Base-by-base conservation (phyloP, 2,797 vertebrate genomes). In the Picus viridis region DNA sequence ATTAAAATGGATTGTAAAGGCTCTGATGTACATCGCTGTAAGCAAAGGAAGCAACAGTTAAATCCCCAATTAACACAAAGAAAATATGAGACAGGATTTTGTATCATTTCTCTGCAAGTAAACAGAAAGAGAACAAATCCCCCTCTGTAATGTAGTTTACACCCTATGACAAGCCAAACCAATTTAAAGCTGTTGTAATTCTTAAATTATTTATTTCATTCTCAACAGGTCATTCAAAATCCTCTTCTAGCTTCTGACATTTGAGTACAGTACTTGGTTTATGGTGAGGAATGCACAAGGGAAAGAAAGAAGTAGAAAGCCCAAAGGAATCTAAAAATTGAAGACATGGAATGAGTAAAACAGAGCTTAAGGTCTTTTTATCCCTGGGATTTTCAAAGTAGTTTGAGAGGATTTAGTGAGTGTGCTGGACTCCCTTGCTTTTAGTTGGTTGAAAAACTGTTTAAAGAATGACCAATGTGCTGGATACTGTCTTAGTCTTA, bases 1-100 rank as follows among this genome's bases (percentile, higher is more conserved):
- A 96, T 94, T 92, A 93, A 92, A 96, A 94, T 86, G 85, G 80
- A 92, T 93, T 95, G 95, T 89, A 93, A 88, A 64, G 80, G 32
- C 85, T 96, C 93, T 95, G 77, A 95, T 92, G 75, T 93, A 89
- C 85, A 89, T 64, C 61, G 68, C 54, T 88, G 68, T 86, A 95
- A 94, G 87, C 85, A 89, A 76, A 93, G 26, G 58, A 96, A 89
- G 87, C 41, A 96, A 91, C 82, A 94, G 57, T 95, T 92, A 92
- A 96, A 96, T 92, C 93, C 92, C 89, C 87, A 95, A 94, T 95
- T 96, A 96, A 86, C 74, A 86, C 53, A 90, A 93, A 92, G 92
- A 89, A 95, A 86, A 94, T 91, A 84, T 7, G 41, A 79, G 71
- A 61, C 79, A 88, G 82, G 85, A 91, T 95, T 96, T 95, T 94